A percentile compares a stretch with the other conserved stretches of the same genome.
These are phyloP conservation scores for Plestiodon gilberti DNA, from an alignment of 2,113 vertebrate species.

Conservation along the genomic window DNA sequence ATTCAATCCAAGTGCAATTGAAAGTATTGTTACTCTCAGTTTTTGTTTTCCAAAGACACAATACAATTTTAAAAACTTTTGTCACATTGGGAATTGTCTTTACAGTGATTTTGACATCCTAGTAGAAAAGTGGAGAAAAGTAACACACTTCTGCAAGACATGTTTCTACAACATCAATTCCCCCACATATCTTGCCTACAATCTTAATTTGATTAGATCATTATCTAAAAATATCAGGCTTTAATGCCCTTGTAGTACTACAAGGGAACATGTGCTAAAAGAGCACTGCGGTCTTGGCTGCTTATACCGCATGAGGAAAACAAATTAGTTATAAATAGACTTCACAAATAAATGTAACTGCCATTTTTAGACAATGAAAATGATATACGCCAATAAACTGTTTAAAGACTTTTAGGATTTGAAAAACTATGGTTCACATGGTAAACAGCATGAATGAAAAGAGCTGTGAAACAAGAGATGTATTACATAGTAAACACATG, in stretches of 20 bases:
- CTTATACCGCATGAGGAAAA: neutral
- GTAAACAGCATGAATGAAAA: neutral
- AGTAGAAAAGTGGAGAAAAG: neutral
- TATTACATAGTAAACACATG: neutral
- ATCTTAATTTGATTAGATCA: neutral
- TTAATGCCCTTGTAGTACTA: neutral
- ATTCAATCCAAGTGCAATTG: conserved; percentile 81
- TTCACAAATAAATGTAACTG: conserved; percentile 22
- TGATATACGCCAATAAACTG: neutral
- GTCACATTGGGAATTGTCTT: conserved; percentile 54
- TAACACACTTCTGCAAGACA: too few relatives aligned
- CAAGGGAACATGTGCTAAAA: neutral
- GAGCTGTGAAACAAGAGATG: conserved; percentile 1
- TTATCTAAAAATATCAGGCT: neutral
- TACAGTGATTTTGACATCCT: conserved; percentile 38
- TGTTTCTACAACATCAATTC: conserved; percentile 3
- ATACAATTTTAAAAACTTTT: conserved; percentile 61
- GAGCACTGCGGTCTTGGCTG: neutral
- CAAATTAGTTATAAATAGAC: neutral
- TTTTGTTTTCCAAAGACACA: conserved; percentile 72
- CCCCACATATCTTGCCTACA: neutral
- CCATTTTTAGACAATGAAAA: conserved; percentile 39
- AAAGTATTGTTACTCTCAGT: conserved; percentile 75
- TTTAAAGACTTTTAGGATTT: conserved; percentile 10
- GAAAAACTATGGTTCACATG: conserved; percentile 24